These are phyloP conservation scores for Hirtodrosophila duncani DNA, from an alignment of 2,888 invertebrate genomes.

Conservation along the genomic window DNA sequence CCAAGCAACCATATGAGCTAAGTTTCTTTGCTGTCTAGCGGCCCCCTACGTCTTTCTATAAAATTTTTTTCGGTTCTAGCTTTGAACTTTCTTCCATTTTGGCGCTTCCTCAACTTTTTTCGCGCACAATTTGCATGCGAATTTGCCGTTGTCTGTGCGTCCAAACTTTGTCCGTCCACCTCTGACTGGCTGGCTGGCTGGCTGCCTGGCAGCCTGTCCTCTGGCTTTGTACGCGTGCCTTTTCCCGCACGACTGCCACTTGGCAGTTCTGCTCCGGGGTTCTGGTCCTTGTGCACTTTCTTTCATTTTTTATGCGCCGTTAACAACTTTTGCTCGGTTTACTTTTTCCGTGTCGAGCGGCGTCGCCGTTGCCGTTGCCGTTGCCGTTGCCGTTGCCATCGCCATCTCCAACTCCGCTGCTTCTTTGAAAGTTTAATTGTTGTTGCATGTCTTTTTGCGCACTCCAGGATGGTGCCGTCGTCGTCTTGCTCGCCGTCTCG, in stretches of 20 bases:
- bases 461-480: slow-evolving; percentile 37
- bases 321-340: slow-evolving; percentile 72
- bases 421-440: slow-evolving; percentile 71
- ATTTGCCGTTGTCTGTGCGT: slow-evolving; percentile 63
- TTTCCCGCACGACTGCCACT: slow-evolving; percentile 68
- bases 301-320: slow-evolving; percentile 68
- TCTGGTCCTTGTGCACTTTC: slow-evolving; percentile 17
- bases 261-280: slow-evolving; percentile 33
- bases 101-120: slow-evolving; percentile 58
- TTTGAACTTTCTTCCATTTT: slow-evolving; percentile 46
- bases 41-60: slow-evolving; percentile 1
- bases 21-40: slow-evolving; percentile 12
- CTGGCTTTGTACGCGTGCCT: slow-evolving; percentile 31
- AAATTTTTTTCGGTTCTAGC: slow-evolving; percentile 12
- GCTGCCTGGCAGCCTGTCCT: no score
- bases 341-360: slow-evolving; percentile 68
- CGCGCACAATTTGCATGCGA: slow-evolving; percentile 73
- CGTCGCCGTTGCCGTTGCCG: slow-evolving; percentile 37
- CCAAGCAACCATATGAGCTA: no score
- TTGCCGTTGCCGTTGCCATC: slow-evolving; percentile 38
- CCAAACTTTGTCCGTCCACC: slow-evolving; percentile 32
- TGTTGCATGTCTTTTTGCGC: slow-evolving; percentile 68
- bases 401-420: no score
- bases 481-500: slow-evolving; percentile 14
- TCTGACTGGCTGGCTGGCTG: no score